Conservation (phyloP, 2,888 invertebrate species). For the Hypomecis atomaria region DNA sequence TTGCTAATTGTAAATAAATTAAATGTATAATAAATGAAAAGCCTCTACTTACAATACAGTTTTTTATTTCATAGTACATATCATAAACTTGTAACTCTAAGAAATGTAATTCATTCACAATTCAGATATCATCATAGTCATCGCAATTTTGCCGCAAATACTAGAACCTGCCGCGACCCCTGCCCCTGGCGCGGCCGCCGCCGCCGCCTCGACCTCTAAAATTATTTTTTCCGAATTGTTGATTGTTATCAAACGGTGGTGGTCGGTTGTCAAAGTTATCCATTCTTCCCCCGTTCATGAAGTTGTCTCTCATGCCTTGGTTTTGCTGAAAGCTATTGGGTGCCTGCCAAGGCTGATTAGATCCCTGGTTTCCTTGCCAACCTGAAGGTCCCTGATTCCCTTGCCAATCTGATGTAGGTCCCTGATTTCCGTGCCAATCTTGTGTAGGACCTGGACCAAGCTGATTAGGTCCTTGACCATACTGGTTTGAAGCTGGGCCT, state of each 20-base stretch:
- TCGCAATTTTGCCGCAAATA: neutral
- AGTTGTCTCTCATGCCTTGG: constrained; percentile 56
- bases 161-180: constrained; percentile 57
- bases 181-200: constrained; percentile 56
- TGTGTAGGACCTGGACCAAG: neutral
- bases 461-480: constrained; percentile 7
- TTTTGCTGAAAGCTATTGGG: constrained; percentile 41
- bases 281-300: constrained; percentile 53
- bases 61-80: constrained; percentile 17
- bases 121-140: constrained; percentile 6
- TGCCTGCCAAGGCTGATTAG: constrained; percentile 13
- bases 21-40: constrained; percentile 13
- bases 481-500: neutral
- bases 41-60: constrained; percentile 6
- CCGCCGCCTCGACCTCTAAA: constrained; percentile 60
- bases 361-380: constrained; percentile 24
- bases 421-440: constrained; percentile 28
- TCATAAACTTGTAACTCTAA: constrained; percentile 10
- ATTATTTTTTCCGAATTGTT: constrained; percentile 52
- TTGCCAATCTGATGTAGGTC: constrained; percentile 22
- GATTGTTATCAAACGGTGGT: constrained; percentile 39
- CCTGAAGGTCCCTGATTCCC: constrained; percentile 21
- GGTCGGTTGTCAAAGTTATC: constrained; percentile 47
- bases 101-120: constrained; percentile 13
- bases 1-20: constrained; percentile 23